Conservation (phyloP, 2,888 invertebrate genomes). For the Colostygia pectinataria region DNA sequence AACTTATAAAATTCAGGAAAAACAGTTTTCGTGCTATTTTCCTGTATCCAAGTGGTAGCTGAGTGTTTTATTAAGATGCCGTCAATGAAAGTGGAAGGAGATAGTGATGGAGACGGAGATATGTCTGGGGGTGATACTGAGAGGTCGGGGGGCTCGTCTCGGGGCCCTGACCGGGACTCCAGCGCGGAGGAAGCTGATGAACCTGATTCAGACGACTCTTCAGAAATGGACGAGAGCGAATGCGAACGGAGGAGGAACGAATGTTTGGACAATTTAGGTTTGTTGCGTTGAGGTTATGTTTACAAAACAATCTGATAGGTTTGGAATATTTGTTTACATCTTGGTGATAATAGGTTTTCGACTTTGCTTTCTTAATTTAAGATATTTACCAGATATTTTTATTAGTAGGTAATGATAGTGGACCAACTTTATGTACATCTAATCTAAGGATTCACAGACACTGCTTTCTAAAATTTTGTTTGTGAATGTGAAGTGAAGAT, state of each 20-base stretch:
- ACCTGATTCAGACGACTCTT: slow-evolving; percentile 92
- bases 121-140: slow-evolving; percentile 88
- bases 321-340: slow-evolving; percentile 25
- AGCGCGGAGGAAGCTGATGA: slow-evolving; percentile 91
- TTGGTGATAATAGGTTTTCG: background rate
- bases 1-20: slow-evolving; percentile 31
- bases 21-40: background rate
- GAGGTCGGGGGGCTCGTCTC: slow-evolving; percentile 85
- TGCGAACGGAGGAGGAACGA: slow-evolving; percentile 92
- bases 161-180: slow-evolving; percentile 86
- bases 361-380: background rate
- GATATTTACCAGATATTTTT: too few relatives aligned
- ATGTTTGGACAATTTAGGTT: slow-evolving; percentile 91
- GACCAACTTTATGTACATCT: too few relatives aligned
- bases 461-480: too few relatives aligned
- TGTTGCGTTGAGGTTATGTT: slow-evolving; percentile 75
- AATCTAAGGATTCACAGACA: too few relatives aligned
- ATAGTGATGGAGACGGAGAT: slow-evolving; percentile 85
- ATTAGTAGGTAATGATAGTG: too few relatives aligned
- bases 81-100: slow-evolving; percentile 86
- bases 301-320: slow-evolving; percentile 63
- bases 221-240: slow-evolving; percentile 96
- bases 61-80: slow-evolving; percentile 75
- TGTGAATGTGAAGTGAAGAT: too few relatives aligned
- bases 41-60: background rate